Conservation (phyloP, 2,888 invertebrate genomes). For the Pyrocoelia pectoralis region DNA sequence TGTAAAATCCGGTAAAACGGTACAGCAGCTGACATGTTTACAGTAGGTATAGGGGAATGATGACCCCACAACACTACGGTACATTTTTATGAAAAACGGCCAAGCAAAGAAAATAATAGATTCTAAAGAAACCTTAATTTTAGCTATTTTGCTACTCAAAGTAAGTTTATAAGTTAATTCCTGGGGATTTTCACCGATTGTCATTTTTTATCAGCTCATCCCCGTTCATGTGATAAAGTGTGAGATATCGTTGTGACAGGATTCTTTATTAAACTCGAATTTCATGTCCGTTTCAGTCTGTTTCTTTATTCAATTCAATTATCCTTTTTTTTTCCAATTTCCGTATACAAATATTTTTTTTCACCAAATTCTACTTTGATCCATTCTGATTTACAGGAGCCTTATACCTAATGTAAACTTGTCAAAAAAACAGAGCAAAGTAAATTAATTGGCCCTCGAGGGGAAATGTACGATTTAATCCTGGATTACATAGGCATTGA, state of each 20-base stretch:
- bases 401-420: constrained; percentile 15
- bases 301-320: constrained; percentile 34
- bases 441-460: not conserved
- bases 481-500: constrained; percentile 42
- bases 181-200: constrained; percentile 22
- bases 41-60: too few relatives aligned
- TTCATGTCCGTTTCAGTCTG: constrained; percentile 38
- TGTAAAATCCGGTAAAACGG: too few relatives aligned
- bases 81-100: too few relatives aligned
- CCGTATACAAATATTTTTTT: constrained; percentile 16
- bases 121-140: too few relatives aligned
- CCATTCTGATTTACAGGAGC: constrained; percentile 15
- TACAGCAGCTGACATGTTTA: too few relatives aligned
- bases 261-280: constrained; percentile 51
- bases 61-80: too few relatives aligned
- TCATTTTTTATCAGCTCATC: constrained; percentile 23
- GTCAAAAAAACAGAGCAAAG: not conserved
- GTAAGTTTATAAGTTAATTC: constrained; percentile 10
- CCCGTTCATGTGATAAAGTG: constrained; percentile 49
- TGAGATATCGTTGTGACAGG: constrained; percentile 50
- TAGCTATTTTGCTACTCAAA: not conserved
- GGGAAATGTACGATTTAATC: constrained; percentile 30
- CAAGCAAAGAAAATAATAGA: too few relatives aligned
- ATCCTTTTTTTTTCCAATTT: constrained; percentile 15
- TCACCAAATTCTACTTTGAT: constrained; percentile 21